These are phyloP conservation scores for Hippocampus guttulatus DNA, from an alignment of 2,113 vertebrate species.

Conservation along the genomic window DNA sequence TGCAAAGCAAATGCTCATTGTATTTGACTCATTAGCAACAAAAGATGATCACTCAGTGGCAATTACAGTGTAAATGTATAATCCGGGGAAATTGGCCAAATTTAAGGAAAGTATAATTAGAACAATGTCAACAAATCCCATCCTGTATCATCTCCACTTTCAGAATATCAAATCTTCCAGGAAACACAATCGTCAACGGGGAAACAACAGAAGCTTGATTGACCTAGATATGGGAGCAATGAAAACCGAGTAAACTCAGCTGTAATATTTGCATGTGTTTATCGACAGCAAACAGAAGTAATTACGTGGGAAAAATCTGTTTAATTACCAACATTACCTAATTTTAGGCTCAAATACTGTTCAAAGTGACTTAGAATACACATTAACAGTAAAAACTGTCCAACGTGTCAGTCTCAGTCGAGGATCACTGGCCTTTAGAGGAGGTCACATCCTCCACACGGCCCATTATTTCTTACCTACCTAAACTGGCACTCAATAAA, in stretches of 20 bases:
- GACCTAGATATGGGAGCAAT: not conserved
- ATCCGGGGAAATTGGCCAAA: slow-evolving; percentile 9
- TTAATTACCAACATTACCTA: not conserved
- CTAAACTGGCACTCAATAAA: slow-evolving; percentile 35
- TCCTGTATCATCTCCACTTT: not conserved
- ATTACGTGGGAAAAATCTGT: not conserved
- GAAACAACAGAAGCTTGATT: not conserved
- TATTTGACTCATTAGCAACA: slow-evolving; percentile 24
- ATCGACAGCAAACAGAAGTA: not conserved
- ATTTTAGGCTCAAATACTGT: too few relatives aligned
- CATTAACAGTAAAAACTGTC: not conserved
- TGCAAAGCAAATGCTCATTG: slow-evolving; percentile 42
- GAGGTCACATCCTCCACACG: slow-evolving; percentile 1
- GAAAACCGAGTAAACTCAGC: not conserved
- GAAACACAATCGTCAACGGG: not conserved
- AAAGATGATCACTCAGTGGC: slow-evolving; percentile 43
- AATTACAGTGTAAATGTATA: slow-evolving; percentile 44
- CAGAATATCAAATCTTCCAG: not conserved
- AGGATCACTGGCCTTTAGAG: slow-evolving; percentile 9
- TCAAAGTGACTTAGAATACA: not conserved
- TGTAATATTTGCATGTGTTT: not conserved
- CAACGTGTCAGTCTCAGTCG: not conserved
- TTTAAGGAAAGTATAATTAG: slow-evolving; percentile 4
- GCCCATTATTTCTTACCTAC: slow-evolving; percentile 16
- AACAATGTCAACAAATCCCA: slow-evolving; percentile 37